These are phyloP conservation scores for Ichneumoninae sp. DNA, from an alignment of 2,888 invertebrate genomes.

Conservation along the genomic window DNA sequence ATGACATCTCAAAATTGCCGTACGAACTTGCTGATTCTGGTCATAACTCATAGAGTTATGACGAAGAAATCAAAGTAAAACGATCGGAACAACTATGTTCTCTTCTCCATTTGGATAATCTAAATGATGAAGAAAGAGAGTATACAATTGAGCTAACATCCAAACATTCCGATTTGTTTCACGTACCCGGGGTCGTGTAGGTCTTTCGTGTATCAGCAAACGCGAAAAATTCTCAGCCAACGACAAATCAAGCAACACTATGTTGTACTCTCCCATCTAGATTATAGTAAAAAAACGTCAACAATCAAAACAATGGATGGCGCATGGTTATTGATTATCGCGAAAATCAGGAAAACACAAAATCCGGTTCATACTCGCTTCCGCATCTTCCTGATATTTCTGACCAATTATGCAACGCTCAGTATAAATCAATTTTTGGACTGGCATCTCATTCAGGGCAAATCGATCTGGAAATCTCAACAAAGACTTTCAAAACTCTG, in stretches of 20 bases:
- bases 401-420: slow-evolving; percentile 67
- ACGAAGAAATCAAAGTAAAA: background rate
- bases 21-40: background rate
- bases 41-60: background rate
- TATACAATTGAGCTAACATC: slow-evolving; percentile 20
- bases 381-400: slow-evolving; percentile 48
- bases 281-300: background rate
- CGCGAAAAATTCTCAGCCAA: slow-evolving; percentile 25
- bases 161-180: background rate
- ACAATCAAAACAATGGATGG: slow-evolving; percentile 15
- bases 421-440: slow-evolving; percentile 70
- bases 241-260: slow-evolving; percentile 30
- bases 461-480: slow-evolving; percentile 56
- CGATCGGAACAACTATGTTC: slow-evolving; percentile 24
- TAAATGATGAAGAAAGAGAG: slow-evolving; percentile 36
- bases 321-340: slow-evolving; percentile 41
- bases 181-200: slow-evolving; percentile 37
- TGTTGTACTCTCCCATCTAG: background rate
- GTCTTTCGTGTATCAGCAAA: background rate
- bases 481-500: slow-evolving; percentile 5
- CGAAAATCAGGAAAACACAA: slow-evolving; percentile 51
- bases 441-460: slow-evolving; percentile 49
- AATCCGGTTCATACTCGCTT: slow-evolving; percentile 47
- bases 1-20: background rate
- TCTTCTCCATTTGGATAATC: slow-evolving; percentile 28